A percentile compares a stretch with the other conserved stretches of the same genome.
phyloP scores from a whole-genome alignment of 64 coral and sea anemone genomes.

The Stichodactyla mertensii region DNA sequence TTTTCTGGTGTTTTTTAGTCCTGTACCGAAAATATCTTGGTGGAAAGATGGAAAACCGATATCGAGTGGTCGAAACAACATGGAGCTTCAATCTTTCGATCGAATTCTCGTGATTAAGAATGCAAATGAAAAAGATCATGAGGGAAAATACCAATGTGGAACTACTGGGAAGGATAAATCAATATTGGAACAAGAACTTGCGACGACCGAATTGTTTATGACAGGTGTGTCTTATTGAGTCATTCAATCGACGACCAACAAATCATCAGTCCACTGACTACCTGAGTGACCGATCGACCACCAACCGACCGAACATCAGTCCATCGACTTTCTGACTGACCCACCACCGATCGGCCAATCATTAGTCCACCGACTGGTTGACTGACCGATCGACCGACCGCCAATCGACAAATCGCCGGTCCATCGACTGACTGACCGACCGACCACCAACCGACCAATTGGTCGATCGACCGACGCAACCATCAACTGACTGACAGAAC shows the following conservation, averaged over 20 bases:
- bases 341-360: not conserved
- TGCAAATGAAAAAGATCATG: not conserved
- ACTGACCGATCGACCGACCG: too few relatives aligned
- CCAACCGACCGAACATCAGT: not conserved
- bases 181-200: not conserved
- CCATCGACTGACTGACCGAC: not conserved
- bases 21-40: not conserved
- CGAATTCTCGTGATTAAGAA: slow-evolving; percentile 6
- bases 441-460: not conserved
- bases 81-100: not conserved
- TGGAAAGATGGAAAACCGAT: not conserved
- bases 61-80: not conserved
- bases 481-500: too few relatives aligned
- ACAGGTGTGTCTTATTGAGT: not conserved
- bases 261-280: not conserved
- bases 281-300: not conserved
- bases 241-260: not conserved
- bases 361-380: not conserved
- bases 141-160: slow-evolving; percentile 1
- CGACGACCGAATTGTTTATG: not conserved
- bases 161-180: not conserved
- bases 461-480: too few relatives aligned
- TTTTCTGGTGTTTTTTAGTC: not conserved
- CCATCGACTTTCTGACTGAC: not conserved
- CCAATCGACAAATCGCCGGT: too few relatives aligned